Percentiles rank a stretch among this genome's conserved stretches.
Evolutionary conservation across 2,113 vertebrate species (phyloP).

Genomic region (Crotalus viridis): DNA sequence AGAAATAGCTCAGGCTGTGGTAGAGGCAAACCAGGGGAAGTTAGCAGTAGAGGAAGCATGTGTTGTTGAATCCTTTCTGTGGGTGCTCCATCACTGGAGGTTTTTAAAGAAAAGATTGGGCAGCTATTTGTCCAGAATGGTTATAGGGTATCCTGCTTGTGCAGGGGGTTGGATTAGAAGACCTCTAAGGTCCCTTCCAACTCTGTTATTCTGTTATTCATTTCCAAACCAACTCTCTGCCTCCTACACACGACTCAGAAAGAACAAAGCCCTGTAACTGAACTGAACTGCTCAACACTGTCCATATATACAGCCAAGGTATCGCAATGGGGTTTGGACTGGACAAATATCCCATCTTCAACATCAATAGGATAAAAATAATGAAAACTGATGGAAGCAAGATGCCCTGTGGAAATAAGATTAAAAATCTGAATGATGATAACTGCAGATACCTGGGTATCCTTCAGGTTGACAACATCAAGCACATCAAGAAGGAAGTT

Average conservation of each 20-base stretch:
- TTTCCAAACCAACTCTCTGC: background rate
- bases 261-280: background rate
- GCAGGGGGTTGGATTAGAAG: background rate
- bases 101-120: background rate
- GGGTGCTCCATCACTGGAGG: background rate
- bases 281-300: background rate
- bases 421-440: background rate
- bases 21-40: background rate
- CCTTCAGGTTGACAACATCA: background rate
- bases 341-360: background rate
- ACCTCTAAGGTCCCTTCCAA: background rate
- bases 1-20: background rate
- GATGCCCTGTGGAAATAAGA: background rate
- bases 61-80: background rate
- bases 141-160: too few relatives aligned
- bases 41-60: background rate
- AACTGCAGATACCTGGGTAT: background rate
- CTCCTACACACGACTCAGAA: background rate
- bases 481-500: background rate
- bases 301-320: background rate
- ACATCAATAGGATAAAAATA: background rate
- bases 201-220: background rate
- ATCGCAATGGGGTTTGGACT: background rate
- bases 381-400: background rate
- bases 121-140: background rate